Percentiles rank a stretch among this genome's conserved stretches.
Conservation (phyloP, 2,797 vertebrate genomes). For the Tangara arthus region DNA sequence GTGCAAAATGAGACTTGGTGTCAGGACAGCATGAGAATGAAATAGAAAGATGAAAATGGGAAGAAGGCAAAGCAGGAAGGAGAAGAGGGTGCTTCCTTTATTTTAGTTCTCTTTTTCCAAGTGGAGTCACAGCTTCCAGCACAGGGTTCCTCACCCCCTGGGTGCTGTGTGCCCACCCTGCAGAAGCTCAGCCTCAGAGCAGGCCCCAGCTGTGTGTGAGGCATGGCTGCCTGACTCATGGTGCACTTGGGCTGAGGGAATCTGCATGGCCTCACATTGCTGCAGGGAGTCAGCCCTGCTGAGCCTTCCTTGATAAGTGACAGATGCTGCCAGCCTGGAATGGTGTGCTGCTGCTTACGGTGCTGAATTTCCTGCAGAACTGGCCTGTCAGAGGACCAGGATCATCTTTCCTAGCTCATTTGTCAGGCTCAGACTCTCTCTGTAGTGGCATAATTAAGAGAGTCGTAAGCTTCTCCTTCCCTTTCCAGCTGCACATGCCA, state of each 20-base stretch:
- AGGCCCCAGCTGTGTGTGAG: not conserved
- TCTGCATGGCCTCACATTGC: not conserved
- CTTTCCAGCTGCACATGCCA: not conserved
- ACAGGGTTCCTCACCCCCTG: accelerated
- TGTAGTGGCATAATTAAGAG: not conserved
- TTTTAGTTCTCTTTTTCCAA: not conserved
- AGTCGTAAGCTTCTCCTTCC: not conserved
- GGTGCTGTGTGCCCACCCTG: not conserved
- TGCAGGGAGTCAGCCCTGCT: not conserved
- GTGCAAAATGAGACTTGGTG: not conserved
- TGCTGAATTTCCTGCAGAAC: conserved; percentile 56
- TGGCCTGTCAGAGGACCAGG: conserved; percentile 17
- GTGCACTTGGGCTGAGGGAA: not conserved
- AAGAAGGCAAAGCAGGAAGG: not conserved
- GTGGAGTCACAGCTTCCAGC: not conserved
- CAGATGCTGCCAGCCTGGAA: not conserved
- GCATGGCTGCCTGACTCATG: not conserved
- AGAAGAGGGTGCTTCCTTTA: not conserved
- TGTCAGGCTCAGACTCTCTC: conserved; percentile 4
- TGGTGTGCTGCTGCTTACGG: not conserved
- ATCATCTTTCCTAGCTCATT: conserved; percentile 14
- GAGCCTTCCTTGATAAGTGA: conserved; percentile 33
- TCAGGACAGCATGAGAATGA: not conserved
- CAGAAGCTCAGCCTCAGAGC: not conserved
- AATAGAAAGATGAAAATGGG: not conserved